These are phyloP conservation scores for Geococcyx californianus DNA, from an alignment of 2,113 vertebrate genomes.

Conservation along the genomic window DNA sequence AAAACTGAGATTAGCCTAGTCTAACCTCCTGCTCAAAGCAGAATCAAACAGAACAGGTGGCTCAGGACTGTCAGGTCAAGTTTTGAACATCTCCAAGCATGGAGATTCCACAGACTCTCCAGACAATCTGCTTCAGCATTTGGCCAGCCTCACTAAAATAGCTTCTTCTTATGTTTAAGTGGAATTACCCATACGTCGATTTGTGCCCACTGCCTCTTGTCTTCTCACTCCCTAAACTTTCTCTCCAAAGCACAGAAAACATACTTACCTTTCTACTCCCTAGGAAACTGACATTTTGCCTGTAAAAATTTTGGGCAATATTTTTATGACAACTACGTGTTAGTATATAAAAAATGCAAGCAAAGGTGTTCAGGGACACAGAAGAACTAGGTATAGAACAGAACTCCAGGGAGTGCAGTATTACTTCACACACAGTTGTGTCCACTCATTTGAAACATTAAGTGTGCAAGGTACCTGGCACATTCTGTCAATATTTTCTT, in stretches of 20 bases:
- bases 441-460: not conserved
- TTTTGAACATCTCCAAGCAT: not conserved
- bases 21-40: not conserved
- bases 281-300: not conserved
- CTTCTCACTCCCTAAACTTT: not conserved
- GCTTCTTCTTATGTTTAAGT: not conserved
- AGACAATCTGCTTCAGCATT: not conserved
- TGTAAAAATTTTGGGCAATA: not conserved
- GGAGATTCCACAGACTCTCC: not conserved
- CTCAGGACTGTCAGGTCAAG: not conserved
- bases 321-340: not conserved
- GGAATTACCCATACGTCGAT: not conserved
- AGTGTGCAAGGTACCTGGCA: conserved; percentile 85
- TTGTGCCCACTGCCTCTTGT: not conserved
- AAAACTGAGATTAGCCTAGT: not conserved
- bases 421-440: not conserved
- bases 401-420: not conserved
- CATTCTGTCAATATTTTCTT: conserved; percentile 97
- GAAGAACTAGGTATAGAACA: not conserved
- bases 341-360: not conserved
- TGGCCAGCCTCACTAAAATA: not conserved
- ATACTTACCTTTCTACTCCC: not conserved
- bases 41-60: not conserved
- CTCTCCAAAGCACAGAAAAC: not conserved
- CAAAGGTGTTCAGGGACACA: not conserved